A percentile compares a stretch with the other conserved stretches of the same genome.
phyloP scores from a whole-genome alignment of 2,797 vertebrate genomes.

The Xiphorhynchus erythropygius region DNA sequence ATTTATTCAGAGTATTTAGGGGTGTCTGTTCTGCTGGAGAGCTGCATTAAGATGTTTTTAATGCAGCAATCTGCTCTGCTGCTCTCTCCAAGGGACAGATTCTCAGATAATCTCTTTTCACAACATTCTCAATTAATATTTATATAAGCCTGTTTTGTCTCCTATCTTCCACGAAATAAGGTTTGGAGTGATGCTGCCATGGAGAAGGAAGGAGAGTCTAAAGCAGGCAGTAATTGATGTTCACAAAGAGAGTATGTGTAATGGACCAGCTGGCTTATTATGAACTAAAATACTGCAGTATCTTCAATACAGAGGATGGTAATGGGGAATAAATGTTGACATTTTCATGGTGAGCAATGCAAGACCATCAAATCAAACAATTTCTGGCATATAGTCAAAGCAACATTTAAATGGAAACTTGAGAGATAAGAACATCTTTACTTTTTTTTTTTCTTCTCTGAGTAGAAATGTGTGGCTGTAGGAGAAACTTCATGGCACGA shows the following conservation, averaged over 20 bases:
- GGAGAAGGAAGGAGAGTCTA: slow-evolving; percentile 39
- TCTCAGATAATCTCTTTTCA: slow-evolving; percentile 37
- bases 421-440: slow-evolving; percentile 49
- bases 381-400: slow-evolving; percentile 68
- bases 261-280: slow-evolving; percentile 58
- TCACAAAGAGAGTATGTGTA: slow-evolving; percentile 23
- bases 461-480: neutral
- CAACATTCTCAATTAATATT: slow-evolving; percentile 50
- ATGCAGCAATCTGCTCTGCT: neutral
- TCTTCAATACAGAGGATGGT: slow-evolving; percentile 29
- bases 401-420: slow-evolving; percentile 28
- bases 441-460: slow-evolving; percentile 4
- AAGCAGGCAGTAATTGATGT: slow-evolving; percentile 53
- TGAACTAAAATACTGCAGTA: slow-evolving; percentile 24
- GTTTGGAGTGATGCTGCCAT: slow-evolving; percentile 42
- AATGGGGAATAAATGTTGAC: slow-evolving; percentile 49
- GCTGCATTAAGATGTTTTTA: neutral
- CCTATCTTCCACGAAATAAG: neutral
- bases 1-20: neutral
- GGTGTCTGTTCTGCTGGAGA: neutral
- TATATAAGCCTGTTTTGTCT: slow-evolving; percentile 37
- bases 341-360: slow-evolving; percentile 44
- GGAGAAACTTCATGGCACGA: neutral
- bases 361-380: slow-evolving; percentile 62
- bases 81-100: slow-evolving; percentile 27